Conservation (phyloP, 1,140 invertebrate species). For the Leptopilina clavipes region DNA sequence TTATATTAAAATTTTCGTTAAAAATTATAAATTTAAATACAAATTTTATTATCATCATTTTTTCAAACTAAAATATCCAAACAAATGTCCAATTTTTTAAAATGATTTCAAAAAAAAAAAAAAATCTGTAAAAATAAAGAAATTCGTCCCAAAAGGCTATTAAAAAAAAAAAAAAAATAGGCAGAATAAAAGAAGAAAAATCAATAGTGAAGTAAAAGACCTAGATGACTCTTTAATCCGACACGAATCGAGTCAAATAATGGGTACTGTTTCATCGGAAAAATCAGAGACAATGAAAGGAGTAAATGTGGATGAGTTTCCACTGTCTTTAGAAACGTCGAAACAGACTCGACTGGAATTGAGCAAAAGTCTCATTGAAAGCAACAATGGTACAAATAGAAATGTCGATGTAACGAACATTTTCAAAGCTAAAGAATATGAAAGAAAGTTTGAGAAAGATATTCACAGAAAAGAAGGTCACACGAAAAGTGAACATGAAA, state of each 20-base stretch:
- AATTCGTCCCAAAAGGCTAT: background rate
- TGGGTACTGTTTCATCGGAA: slow-evolving; percentile 24
- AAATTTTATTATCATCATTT: too few species aligned
- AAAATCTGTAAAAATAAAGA: background rate
- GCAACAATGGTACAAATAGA: slow-evolving; percentile 35
- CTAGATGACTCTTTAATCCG: slow-evolving; percentile 6
- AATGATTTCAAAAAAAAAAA: too few species aligned
- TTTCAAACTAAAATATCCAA: too few species aligned
- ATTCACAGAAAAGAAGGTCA: slow-evolving; percentile 8
- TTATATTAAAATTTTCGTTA: too few species aligned
- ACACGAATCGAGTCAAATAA: slow-evolving; percentile 7
- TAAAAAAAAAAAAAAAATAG: background rate
- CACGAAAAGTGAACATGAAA: slow-evolving; percentile 17
- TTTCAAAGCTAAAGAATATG: slow-evolving; percentile 19
- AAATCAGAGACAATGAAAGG: slow-evolving; percentile 22
- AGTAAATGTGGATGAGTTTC: slow-evolving; percentile 15
- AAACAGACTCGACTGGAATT: slow-evolving; percentile 52
- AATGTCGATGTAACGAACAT: slow-evolving; percentile 6
- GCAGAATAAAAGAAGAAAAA: background rate
- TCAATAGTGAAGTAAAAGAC: background rate
- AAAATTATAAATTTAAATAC: too few species aligned
- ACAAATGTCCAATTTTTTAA: too few species aligned
- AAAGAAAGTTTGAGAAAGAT: slow-evolving; percentile 33
- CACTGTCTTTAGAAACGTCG: slow-evolving; percentile 49
- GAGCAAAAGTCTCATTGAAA: slow-evolving; percentile 45